Evolutionary conservation across 2,888 invertebrate species (phyloP), one percentile per base, ranked within the genome.

Genomic region (Nesidiocoris tenuis): DNA sequence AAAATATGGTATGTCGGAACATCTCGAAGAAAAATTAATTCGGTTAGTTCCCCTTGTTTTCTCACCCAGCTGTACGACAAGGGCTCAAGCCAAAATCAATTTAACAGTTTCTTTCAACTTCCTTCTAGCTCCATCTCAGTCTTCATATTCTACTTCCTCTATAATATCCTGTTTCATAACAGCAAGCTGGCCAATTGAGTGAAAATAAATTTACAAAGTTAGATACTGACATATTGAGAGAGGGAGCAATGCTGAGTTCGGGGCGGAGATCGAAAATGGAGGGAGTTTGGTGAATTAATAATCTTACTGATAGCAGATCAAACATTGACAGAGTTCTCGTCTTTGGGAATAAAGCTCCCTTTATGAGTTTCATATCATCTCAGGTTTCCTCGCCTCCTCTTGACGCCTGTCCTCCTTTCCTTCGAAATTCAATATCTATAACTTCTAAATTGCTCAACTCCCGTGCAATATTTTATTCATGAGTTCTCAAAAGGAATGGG

Each of bases 91-190:
- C n/a, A n/a, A 39, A 72, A 61, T 72, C 61, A 72, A 72, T 72
- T 72, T 59, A 59, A 59, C 59, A 9, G 7, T 59, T 59, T 59
- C 59, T 59, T 59, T 59, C 16, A 54, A 7, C 54, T 54, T 12
- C 16, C 9, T 7, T 12, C 16, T 12, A 54, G 54, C 54, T 54
- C 18, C 18, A 5, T 18, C n/a, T 9, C 18, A n/a, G 18, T 59
- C 59, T 9, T 59, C 59, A 3, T 59, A 5, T 25, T 18, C 24
- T 61, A n/a, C 21, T 12, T 23, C 54, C 2, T 61, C 63, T 25
- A 72, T 54, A 72, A 72, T 72, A 72, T 72, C 72, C 72, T 72
- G 61, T 72, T 63, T 72, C 70, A 72, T 72, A 72, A 72, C 61
- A 61, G 56, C 21, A n/a, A 19, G 18, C 3, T 24, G 59, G 72